Conservation (phyloP, 2,797 vertebrate genomes). For the Poliocrania exsul region DNA sequence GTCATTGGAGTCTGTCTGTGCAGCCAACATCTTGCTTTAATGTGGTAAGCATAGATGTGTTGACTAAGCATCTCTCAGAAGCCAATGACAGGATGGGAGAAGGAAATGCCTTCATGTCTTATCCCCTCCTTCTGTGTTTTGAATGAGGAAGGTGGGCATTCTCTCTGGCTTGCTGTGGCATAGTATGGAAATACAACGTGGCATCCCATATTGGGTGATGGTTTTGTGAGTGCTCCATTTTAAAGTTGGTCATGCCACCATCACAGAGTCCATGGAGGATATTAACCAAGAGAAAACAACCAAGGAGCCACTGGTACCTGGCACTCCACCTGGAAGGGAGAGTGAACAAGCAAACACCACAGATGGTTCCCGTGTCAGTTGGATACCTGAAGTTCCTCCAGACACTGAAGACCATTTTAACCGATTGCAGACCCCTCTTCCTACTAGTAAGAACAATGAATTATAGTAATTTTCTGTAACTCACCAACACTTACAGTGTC, state of each 20-base stretch:
- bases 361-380: not conserved
- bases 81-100: not conserved
- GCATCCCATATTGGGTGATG: not conserved
- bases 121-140: not conserved
- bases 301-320: not conserved
- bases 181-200: not conserved
- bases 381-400: constrained; percentile 1
- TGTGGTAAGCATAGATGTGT: not conserved
- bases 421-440: not conserved
- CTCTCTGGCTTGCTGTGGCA: not conserved
- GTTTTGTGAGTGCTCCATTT: not conserved
- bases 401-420: not conserved
- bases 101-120: not conserved
- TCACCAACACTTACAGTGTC: not conserved
- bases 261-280: not conserved
- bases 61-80: not conserved
- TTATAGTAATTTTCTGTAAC: not conserved
- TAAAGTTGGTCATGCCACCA: not conserved
- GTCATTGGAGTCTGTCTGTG: not conserved
- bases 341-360: not conserved
- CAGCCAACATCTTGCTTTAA: not conserved
- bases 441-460: constrained; percentile 43
- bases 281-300: not conserved
- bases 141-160: not conserved
- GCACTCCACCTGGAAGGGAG: not conserved